phyloP scores from a whole-genome alignment of 2,113 vertebrate genomes.

The Notechis scutatus region DNA sequence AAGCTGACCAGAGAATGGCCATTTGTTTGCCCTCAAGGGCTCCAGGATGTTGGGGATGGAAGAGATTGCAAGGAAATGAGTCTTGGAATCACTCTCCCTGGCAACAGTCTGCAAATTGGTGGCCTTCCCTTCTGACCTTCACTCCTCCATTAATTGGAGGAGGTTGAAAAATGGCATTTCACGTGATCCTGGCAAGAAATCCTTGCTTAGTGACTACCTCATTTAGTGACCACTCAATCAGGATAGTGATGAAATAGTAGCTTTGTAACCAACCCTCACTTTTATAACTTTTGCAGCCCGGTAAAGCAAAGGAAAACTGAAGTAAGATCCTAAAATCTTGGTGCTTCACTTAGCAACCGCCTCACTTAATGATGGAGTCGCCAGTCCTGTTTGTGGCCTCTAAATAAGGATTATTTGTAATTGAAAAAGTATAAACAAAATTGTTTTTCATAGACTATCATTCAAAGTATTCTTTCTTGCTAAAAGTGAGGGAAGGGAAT shows the following conservation, averaged over 20 bases:
- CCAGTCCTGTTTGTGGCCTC: background rate
- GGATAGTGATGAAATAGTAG: background rate
- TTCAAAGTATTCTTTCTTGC: conserved; percentile 4
- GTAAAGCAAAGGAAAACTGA: background rate
- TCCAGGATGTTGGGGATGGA: background rate
- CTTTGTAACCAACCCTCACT: background rate
- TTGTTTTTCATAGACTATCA: conserved; percentile 9
- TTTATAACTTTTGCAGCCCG: background rate
- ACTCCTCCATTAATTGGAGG: background rate
- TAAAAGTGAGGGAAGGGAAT: conserved; percentile 5
- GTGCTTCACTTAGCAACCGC: background rate
- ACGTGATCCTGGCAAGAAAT: background rate
- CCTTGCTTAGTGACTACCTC: background rate
- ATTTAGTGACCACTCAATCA: background rate
- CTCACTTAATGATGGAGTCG: background rate
- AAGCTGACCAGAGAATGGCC: background rate
- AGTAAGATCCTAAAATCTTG: background rate
- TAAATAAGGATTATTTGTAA: background rate
- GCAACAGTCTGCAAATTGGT: background rate
- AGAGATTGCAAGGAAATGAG: background rate
- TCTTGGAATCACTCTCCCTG: rapidly evolving
- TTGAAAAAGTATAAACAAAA: conserved; percentile 14
- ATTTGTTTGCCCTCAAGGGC: background rate
- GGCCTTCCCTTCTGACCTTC: background rate
- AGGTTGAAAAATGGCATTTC: background rate